phyloP scores from a whole-genome alignment of 2,888 invertebrate species.

The Ceraclea dissimilis region DNA sequence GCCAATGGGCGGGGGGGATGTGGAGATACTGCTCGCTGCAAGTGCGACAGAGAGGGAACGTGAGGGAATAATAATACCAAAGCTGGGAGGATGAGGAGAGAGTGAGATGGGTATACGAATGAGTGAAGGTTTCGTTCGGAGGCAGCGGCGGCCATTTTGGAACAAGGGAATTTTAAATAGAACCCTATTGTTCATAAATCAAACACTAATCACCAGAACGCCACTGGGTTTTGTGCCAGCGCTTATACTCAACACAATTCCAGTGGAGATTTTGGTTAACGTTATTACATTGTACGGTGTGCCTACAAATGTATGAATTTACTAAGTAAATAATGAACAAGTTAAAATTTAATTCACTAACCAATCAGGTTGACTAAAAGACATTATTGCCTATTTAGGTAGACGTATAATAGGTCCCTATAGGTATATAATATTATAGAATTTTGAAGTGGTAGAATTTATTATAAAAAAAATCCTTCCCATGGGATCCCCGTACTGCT shows the following conservation, averaged over 20 bases:
- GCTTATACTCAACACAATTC: not conserved
- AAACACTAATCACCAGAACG: slow-evolving; percentile 21
- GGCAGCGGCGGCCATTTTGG: slow-evolving; percentile 28
- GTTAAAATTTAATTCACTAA: no score
- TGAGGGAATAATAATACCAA: slow-evolving; percentile 12
- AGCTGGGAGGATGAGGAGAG: not conserved
- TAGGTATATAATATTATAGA: no score
- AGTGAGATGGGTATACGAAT: not conserved
- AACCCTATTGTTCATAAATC: slow-evolving; percentile 24
- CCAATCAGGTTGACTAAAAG: no score
- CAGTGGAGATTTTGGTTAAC: not conserved
- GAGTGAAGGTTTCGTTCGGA: slow-evolving; percentile 10
- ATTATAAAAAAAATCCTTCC: no score
- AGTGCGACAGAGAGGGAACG: slow-evolving; percentile 15
- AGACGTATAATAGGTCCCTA: no score
- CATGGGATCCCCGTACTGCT: no score
- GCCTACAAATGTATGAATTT: no score
- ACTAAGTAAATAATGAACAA: no score
- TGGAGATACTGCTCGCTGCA: not conserved
- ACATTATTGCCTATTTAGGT: no score
- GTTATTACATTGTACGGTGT: no score
- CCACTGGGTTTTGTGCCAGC: not conserved
- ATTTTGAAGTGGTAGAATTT: no score
- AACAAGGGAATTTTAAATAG: slow-evolving; percentile 29
- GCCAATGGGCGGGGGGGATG: slow-evolving; percentile 17